Evolutionary conservation across 2,797 vertebrate genomes (phyloP), one percentile per base, ranked within the genome.

Genomic region (Tokudaia muenninki): DNA sequence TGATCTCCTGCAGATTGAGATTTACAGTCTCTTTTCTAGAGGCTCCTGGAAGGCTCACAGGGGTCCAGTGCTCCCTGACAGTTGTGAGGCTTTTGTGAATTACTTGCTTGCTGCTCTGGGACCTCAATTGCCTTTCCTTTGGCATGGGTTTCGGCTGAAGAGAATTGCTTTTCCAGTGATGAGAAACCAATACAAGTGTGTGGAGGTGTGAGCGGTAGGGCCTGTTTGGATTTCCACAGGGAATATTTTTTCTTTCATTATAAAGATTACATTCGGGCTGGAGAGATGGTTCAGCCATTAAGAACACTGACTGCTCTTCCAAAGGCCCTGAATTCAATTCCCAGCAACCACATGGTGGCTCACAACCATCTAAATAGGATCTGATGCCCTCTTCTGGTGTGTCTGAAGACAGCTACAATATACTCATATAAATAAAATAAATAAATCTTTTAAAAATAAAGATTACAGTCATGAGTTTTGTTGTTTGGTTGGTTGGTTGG

Each of bases 131-230:
- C 74, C 63, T 94, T 77, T 80, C 22, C 6, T 47, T 94, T 82
- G 74, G 67, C 75, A 2, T 50, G 81, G 80, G 67, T 92, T 72
- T 95, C 55, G 17, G 89, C 86, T 82, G 57, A 79, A 6, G 65
- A 94, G 84, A 77, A 67, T 34, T 34, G 16, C 81, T 87, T 94
- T 80, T 90, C 87, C 79, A 92, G 50, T 31, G 74, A 79, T 75
- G 91, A 96, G 91, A 91, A 95, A 55, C 3, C 14, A 91, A 21
- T 97, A 90, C 22, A 70, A 96, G 79, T 79, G 81, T 34, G 16
- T 41, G 67, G 52, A n/a, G 31, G 41, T 74, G 22, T 61, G n/a
- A 90, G 31, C 13, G 61, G 90, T 81, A 93, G 84, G 72, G 57
- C 47, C 44, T 74, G 88, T 87, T 94, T 95, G 50, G 6, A 21